These are phyloP conservation scores for Drosophila antonietae DNA, from an alignment of 2,888 invertebrate species.

Conservation along the genomic window DNA sequence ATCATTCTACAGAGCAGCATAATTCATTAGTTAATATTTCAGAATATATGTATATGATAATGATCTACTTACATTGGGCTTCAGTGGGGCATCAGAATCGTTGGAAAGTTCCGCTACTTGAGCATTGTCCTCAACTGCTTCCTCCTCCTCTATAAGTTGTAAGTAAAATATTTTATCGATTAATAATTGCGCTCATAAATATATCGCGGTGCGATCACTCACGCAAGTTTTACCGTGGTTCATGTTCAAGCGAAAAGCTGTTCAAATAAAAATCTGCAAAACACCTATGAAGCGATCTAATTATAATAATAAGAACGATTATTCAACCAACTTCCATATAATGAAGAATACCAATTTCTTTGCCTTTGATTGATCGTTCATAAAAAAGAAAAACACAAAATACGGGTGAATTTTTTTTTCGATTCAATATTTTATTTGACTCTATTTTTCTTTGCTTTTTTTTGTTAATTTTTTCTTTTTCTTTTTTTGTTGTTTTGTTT, in stretches of 20 bases:
- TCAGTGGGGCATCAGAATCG: slow-evolving; percentile 84
- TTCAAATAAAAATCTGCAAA: neutral
- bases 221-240: slow-evolving; percentile 47
- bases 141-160: slow-evolving; percentile 81
- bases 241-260: slow-evolving; percentile 60
- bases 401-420: slow-evolving; percentile 45
- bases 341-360: neutral
- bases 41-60: neutral
- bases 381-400: slow-evolving; percentile 7
- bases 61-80: slow-evolving; percentile 81
- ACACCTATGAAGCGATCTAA: neutral
- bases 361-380: neutral
- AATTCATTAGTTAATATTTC: neutral
- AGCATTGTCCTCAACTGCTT: slow-evolving; percentile 81
- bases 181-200: neutral
- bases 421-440: slow-evolving; percentile 80
- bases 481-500: slow-evolving; percentile 72
- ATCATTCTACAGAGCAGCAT: slow-evolving; percentile 59
- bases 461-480: slow-evolving; percentile 67
- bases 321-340: neutral
- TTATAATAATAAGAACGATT: too few relatives aligned
- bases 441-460: slow-evolving; percentile 75
- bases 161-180: slow-evolving; percentile 25
- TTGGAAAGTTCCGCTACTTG: slow-evolving; percentile 83
- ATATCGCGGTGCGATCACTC: slow-evolving; percentile 20